Evolutionary conservation across 2,888 invertebrate species (phyloP), one percentile per base, ranked within the genome.

Genomic region (Clivina fossor): DNA sequence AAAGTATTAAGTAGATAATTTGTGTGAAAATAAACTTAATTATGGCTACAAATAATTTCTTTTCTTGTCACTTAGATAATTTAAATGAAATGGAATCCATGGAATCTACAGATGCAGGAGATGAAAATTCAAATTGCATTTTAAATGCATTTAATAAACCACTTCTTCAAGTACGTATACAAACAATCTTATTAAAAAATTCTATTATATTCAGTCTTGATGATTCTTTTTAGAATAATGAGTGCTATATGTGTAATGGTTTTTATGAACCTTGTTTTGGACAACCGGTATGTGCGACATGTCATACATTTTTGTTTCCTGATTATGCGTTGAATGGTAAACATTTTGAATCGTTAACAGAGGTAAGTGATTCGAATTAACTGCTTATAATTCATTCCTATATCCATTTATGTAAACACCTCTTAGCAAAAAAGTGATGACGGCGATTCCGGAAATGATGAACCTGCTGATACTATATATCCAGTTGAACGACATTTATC

Each of bases 251-350:
- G 54, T 95, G 95, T 69, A 88, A 90, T 74, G 95, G 95, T 9
- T 95, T 89, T 71, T 95, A 95, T 71, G 93, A 93, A 0, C 90
- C 91, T 0, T 90, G 87, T 72, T 94, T 90, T 70, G 91, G 87
- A 20, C 92, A 94, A 70, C 93, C 93, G 7, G 86, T 93, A 0
- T 96, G 95, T 73, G 84, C 88, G 11, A 92, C 93, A 0, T 96
- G 95, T 67, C 95, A 95, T 70, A 82, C 91, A 35, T 95, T 95
- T 73, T 75, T 95, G n/a, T 94, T 90, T 69, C 92, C 93, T 1
- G 86, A 89, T 68, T 72, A 73, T 48, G 74, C 75, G 50, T 71
- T 75, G 11, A 65, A 65, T 33, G 50, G 63, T 22, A 67, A 67
- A 30, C 57, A 66, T 15, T 63, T 65, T 16, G 65, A 68, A 15